phyloP scores from a whole-genome alignment of 2,888 invertebrate species.

The Phengaris alcon region DNA sequence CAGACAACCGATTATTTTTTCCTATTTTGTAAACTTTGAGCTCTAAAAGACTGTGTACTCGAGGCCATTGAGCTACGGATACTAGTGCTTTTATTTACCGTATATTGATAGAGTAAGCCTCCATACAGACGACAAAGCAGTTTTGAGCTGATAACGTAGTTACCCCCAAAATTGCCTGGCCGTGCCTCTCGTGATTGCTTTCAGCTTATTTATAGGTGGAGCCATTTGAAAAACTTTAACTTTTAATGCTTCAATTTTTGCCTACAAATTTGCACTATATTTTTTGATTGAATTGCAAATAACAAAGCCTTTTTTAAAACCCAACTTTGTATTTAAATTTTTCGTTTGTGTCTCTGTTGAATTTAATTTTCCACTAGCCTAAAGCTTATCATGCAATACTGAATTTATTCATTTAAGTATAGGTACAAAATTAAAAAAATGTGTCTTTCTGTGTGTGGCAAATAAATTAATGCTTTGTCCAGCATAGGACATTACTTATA shows the following conservation, averaged over 20 bases:
- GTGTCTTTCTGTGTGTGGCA: too few relatives aligned
- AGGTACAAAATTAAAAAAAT: too few relatives aligned
- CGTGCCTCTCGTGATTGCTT: background rate
- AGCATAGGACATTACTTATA: too few relatives aligned
- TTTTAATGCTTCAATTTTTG: background rate
- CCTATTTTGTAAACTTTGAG: too few relatives aligned
- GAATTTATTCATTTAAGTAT: background rate
- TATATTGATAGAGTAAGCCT: background rate
- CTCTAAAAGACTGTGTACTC: background rate
- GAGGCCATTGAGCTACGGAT: background rate
- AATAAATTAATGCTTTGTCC: too few relatives aligned
- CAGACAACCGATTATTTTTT: too few relatives aligned
- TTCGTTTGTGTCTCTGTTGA: background rate
- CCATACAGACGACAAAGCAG: background rate
- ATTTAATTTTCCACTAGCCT: background rate
- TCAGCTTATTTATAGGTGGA: background rate
- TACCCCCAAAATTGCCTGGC: constrained; percentile 3
- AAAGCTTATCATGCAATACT: background rate
- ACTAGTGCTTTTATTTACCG: background rate
- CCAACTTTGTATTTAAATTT: background rate
- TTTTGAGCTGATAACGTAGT: background rate
- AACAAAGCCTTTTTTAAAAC: background rate
- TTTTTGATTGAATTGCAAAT: background rate
- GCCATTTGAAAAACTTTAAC: background rate
- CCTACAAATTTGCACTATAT: background rate